Evolutionary conservation across 2,113 vertebrate genomes (phyloP), one percentile per base, ranked within the genome.

Genomic region (Sander lucioperca): DNA sequence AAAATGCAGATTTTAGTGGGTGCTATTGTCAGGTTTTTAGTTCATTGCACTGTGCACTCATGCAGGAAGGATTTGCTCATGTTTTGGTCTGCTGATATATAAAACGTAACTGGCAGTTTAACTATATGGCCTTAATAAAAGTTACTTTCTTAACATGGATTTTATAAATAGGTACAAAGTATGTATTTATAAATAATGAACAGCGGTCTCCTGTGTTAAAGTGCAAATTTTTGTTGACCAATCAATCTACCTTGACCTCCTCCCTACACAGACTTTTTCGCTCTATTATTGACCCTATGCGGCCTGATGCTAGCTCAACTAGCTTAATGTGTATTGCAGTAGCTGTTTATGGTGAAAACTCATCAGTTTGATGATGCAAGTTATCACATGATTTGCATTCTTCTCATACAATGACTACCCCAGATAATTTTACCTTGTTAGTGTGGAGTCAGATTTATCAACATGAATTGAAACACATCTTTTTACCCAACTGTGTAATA

Each of bases 1-100:
- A 88, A 73, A 30, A 75, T 80, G 33, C 9, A 21, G 30, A 77
- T 67, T 73, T 74, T 25, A 21, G 21, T 19, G 39, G 36, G 5
- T 1, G 9, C 15, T 74, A 48, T 25, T 66, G 21, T 80, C 30
- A 69, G n/a, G 8, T 73, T 80, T 65, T 47, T 48, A 57, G 14
- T 43, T 78, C 23, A 74, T 30, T 68, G 51, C 30, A 45, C 43
- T 36, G 7, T 77, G 33, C 16, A 33, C 4, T 56, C 36, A 27
- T 58, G 53, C 27, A 67, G 48, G 4, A 48, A 66, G 10, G 21
- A 61, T 67, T 30, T 54, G 39, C 54, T 67, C 18, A 6, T 54
- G 23, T 47, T 45, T 63, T 19, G 19, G 14, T 56, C 15, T 59
- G 43, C 5, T 25, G 5, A 23, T 45, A 43, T 27, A 10, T 56